Base-by-base conservation (phyloP, 2,888 invertebrate genomes). In the Uropetala carovei region DNA sequence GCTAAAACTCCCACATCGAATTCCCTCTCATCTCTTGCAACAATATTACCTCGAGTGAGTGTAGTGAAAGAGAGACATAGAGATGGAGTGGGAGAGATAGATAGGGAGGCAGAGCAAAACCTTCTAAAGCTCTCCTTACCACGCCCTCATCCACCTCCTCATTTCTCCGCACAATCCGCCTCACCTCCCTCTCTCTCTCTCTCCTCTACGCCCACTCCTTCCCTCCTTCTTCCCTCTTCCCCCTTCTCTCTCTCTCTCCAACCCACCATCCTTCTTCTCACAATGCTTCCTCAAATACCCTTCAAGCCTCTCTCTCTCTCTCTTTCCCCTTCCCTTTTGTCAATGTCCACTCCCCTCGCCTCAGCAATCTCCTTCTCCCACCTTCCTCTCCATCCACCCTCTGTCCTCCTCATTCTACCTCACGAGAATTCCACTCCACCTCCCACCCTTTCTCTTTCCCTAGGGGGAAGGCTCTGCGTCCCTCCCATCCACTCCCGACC, bases 331-430 rank as follows among this genome's bases (percentile, higher is more conserved):
- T 68, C 22, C 43, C 92, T 68, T 81, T 85, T 57, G n/a, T 83
- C 83, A 83, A 83, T 83, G 83, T 83, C 83, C 83, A 83, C 83
- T 56, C 57, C 83, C 83, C 57, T 83, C 57, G 83, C 43, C 83
- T 43, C 83, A 13, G 43, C 82, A 30, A 5, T 56, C 83, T 10
- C 83, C 43, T 10, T 2, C 56, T 18, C 8, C 56, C 83, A 2
- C 82, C 82, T 30, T 7, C 83, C 8, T 57, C 18, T 56, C 83
- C 30, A 18, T 43, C 43, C 43, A 43, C 43, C 43, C 5, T 5
- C 43, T 43, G 43, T 43, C 43, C 43, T 43, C 43, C 43, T 43
- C 43, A 3, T 43, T 43, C 43, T 5, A 43, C 43, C 43, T 43
- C 43, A 43, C 82, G n/a, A 18, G 43, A 43, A 43, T 43, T 43